Percentiles rank a stretch among this genome's conserved stretches.
These are phyloP conservation scores for Atrichornis clamosus DNA, from an alignment of 2,113 vertebrate species.

Conservation along the genomic window DNA sequence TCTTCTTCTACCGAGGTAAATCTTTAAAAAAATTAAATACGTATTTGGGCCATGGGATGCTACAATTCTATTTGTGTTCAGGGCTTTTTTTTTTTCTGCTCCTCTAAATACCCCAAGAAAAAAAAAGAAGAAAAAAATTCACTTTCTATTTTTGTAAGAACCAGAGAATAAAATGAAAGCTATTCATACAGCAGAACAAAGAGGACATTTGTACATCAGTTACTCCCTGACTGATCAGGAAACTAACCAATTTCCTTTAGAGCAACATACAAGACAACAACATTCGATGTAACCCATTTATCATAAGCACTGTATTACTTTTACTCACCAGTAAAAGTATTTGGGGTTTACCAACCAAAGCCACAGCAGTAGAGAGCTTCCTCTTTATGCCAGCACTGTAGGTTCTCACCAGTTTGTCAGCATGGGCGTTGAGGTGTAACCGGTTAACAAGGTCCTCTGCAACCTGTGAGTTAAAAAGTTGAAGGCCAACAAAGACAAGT, in stretches of 20 bases:
- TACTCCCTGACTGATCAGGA: not conserved
- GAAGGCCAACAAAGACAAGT: not conserved
- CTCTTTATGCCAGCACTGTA: slow-evolving; percentile 76
- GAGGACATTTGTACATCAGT: not conserved
- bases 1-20: not conserved
- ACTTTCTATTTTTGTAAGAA: not conserved
- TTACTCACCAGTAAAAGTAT: slow-evolving; percentile 73
- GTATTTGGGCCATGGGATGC: not conserved
- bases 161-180: not conserved
- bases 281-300: not conserved
- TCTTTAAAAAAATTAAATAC: not conserved
- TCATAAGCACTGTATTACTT: not conserved
- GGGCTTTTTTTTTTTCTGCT: not conserved
- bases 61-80: not conserved
- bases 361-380: slow-evolving; percentile 74
- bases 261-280: not conserved
- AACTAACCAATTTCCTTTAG: not conserved
- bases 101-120: not conserved
- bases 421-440: slow-evolving; percentile 50
- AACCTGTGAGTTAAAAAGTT: slow-evolving; percentile 44
- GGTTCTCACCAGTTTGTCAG: slow-evolving; percentile 50
- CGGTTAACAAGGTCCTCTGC: slow-evolving; percentile 58
- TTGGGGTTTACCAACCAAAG: slow-evolving; percentile 73
- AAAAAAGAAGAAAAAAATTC: not conserved
- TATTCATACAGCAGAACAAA: not conserved